Percentiles rank a stretch among this genome's conserved stretches.
Conservation (phyloP, 1,140 invertebrate species). For the Drosophila lowei region DNA sequence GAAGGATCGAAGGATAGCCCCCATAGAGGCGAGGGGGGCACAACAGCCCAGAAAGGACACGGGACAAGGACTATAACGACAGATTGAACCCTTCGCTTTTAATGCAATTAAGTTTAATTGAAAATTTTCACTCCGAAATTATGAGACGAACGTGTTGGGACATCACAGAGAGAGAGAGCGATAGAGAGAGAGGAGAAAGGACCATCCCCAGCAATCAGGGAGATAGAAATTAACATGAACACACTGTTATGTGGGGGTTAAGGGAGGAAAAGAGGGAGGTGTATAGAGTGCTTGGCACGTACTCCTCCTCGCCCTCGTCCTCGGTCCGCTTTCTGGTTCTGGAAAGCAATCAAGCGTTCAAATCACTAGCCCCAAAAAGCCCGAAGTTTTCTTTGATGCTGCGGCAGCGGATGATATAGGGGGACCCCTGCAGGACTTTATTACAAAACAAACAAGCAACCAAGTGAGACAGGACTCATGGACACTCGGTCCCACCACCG, state of each 20-base stretch:
- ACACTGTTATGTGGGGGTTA: constrained; percentile 32
- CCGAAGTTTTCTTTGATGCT: constrained; percentile 77
- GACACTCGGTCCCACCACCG: not conserved
- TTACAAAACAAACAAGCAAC: constrained; percentile 75
- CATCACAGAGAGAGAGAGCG: not conserved
- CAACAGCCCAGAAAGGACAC: constrained; percentile 10
- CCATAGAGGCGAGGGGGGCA: not conserved
- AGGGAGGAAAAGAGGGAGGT: constrained; percentile 20
- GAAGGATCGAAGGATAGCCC: not conserved
- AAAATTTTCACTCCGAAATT: constrained; percentile 81
- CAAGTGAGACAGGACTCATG: constrained; percentile 19
- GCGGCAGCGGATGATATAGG: constrained; percentile 23
- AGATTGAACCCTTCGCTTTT: constrained; percentile 82
- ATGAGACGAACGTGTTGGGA: constrained; percentile 73
- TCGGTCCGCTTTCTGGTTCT: constrained; percentile 20
- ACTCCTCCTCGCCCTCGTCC: constrained; percentile 25
- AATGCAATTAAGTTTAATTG: constrained; percentile 82
- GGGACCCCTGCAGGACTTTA: constrained; percentile 59
- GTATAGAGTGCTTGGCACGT: constrained; percentile 70
- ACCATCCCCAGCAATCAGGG: constrained; percentile 62
- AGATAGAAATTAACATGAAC: constrained; percentile 79
- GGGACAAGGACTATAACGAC: constrained; percentile 62
- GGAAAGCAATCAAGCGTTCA: constrained; percentile 77
- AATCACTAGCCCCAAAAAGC: constrained; percentile 76
- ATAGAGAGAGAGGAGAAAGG: constrained; percentile 9